Conservation (phyloP, 2,797 vertebrate species). For the Oreortyx pictus region DNA sequence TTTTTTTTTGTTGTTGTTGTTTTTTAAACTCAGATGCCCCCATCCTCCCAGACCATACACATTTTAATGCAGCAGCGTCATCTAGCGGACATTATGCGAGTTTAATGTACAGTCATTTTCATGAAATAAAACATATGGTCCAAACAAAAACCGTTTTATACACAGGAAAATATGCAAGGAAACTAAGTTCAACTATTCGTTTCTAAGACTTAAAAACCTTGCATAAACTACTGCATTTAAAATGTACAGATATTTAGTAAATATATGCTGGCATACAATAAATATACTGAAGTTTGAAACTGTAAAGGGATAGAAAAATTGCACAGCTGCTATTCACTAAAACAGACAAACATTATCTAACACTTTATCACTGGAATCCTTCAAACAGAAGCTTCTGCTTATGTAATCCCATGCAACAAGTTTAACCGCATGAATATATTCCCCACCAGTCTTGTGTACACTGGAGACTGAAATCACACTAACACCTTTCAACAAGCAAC, state of each 20-base stretch:
- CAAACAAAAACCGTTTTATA: neutral
- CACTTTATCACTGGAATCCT: neutral
- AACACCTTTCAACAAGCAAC: neutral
- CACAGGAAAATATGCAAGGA: accelerated
- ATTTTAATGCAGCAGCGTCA: conserved; percentile 9
- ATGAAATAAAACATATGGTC: accelerated
- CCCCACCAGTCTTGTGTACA: neutral
- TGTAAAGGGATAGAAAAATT: neutral
- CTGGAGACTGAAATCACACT: neutral
- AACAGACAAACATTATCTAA: neutral
- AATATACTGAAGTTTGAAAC: neutral
- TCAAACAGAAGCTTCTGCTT: neutral
- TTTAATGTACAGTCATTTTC: neutral
- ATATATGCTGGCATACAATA: neutral
- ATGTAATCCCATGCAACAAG: neutral
- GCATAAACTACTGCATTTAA: neutral
- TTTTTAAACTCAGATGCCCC: neutral
- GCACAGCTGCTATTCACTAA: neutral
- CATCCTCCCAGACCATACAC: neutral
- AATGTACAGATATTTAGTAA: neutral
- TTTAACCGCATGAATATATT: neutral
- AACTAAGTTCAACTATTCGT: neutral
- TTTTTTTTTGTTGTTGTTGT: too few relatives aligned
- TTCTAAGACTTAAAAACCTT: neutral
- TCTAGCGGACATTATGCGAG: conserved; percentile 5